phyloP scores from a whole-genome alignment of 2,888 invertebrate genomes.

The Seladonia tumulorum region DNA sequence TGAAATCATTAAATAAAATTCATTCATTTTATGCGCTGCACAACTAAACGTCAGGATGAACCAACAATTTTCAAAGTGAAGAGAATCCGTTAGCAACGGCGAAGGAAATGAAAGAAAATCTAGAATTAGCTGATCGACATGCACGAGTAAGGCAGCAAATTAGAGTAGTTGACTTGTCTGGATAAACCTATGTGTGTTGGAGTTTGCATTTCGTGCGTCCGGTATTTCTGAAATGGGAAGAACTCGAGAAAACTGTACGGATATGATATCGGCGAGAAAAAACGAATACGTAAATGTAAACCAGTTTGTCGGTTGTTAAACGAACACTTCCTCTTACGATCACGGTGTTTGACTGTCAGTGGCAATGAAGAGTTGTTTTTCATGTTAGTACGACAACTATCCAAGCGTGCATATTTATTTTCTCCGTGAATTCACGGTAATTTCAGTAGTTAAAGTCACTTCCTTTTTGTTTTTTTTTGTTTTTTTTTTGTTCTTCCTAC shows the following conservation, averaged over 20 bases:
- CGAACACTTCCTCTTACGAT: background rate
- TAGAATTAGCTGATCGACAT: too few relatives aligned
- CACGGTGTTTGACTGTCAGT: background rate
- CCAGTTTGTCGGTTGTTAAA: slow-evolving; percentile 23
- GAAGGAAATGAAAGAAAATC: too few relatives aligned
- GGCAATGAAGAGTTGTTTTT: background rate
- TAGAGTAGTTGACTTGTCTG: background rate
- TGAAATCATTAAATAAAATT: too few relatives aligned
- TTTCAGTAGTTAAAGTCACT: slow-evolving; percentile 28
- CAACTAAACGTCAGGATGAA: too few relatives aligned
- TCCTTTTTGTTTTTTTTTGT: slow-evolving; percentile 23
- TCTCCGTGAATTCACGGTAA: slow-evolving; percentile 8
- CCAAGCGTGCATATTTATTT: slow-evolving; percentile 15
- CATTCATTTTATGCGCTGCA: too few relatives aligned
- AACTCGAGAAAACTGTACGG: background rate
- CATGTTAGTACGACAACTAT: background rate
- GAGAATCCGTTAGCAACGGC: too few relatives aligned
- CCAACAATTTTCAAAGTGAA: too few relatives aligned
- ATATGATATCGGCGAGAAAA: background rate
- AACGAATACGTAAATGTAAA: background rate
- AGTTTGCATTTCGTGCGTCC: too few relatives aligned
- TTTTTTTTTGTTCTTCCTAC: slow-evolving; percentile 14
- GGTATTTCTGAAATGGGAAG: background rate
- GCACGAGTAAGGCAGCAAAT: background rate
- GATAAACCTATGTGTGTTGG: background rate